Evolutionary conservation across 1,140 invertebrate genomes (phyloP), one percentile per base, ranked within the genome.

Genomic region (Teleogryllus occipitalis): DNA sequence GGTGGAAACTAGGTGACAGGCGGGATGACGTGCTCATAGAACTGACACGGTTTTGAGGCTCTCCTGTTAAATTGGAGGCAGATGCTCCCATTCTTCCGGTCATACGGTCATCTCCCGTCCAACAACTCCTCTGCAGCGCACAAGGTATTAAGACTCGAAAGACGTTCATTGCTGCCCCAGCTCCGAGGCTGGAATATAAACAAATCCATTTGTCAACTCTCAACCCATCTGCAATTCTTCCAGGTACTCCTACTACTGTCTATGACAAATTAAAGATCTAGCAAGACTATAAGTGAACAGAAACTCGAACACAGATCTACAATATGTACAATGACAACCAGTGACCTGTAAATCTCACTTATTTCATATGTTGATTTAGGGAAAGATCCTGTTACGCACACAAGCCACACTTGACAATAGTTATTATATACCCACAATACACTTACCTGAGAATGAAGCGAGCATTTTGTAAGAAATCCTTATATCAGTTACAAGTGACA

Each of bases 81-180:
- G 82, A 82, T 78, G 83, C 82, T 82, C 82, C 83, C 82, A 83
- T 83, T 86, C 86, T 87, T 82, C 86, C 85, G 84, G 86, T 87
- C 86, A 87, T 87, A 82, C 87, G 84, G 81, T 84, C 85, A 86
- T 85, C 85, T 83, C 86, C 86, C 83, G 85, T 87, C 86, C 88
- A 87, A 83, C 88, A 88, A 86, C 87, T 87, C 84, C 87, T 86
- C 85, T 89, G 88, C 85, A 89, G 85, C 85, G 88, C 89, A 88
- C 89, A 90, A 83, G 89, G 89, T 82, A 89, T 88, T 80, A 90
- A 83, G 82, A 88, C 88, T 84, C 88, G 87, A 83, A 90, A 89
- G 85, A 90, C 85, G 85, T 89, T 90, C 89, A 90, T 90, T 83
- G 85, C 87, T 88, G 83, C 86, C 88, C 88, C 87, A 89, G 88